Evolutionary conservation across 2,113 vertebrate species (phyloP), one percentile per base, ranked within the genome.

Genomic region (Neolamprologus toae): DNA sequence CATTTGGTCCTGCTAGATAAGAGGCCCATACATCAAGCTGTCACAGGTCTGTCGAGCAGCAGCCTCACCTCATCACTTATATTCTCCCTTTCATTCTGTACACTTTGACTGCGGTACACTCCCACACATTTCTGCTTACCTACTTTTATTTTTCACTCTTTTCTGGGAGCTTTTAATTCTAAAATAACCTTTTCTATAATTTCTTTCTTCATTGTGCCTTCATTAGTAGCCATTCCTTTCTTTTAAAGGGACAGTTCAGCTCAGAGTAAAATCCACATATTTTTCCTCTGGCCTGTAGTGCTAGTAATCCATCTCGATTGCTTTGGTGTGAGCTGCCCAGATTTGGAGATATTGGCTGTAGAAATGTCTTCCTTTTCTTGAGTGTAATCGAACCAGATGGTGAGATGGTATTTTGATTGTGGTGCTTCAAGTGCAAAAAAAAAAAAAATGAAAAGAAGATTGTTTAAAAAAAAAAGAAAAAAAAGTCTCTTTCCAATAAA

Each of bases 21-120:
- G 79, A 89, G 85, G 71, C 83, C 84, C 88, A 92, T 95, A 42
- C 85, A 92, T 94, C 92, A 94, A 71, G 17, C 71, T 10, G 71
- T 85, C 90, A 90, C 91, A 89, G 86, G 80, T 91, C 91, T 89
- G 86, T 88, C 49, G 42, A 84, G 90, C 88, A 45, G 87, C 88
- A 80, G 85, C 80, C 37, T 88, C 85, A 81, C 84, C 90, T 89
- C 88, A 91, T 95, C 88, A 66, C 90, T 92, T 90, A 84, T 33
- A 61, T 26, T 83, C 59, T 68, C 33, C 35, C 53, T 55, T 86
- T 85, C 81, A 80, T 83, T 23, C 88, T 73, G 35, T 82, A 85
- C 78, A 37, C 14, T 89, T 82, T 84, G 55, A 91, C 87, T 81
- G 6, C 26, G 12, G 35, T 59, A 63, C 40, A 76, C 63, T 76